Evolutionary conservation across 92 coral and sea anemone species (phyloP).

Genomic region (Epizoanthus fatuus): DNA sequence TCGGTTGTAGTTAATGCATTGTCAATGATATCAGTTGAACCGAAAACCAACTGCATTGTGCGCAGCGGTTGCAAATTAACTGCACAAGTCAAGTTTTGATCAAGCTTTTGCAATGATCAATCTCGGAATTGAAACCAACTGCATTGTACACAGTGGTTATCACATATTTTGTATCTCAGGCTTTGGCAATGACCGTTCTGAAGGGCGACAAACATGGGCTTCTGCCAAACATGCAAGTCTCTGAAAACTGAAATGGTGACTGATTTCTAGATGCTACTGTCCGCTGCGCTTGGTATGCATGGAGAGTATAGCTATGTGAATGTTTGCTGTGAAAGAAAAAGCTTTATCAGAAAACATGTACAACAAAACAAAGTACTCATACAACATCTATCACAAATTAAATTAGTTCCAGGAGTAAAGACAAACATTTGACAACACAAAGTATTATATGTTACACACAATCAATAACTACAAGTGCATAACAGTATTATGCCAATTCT

Average conservation of each 20-base stretch:
- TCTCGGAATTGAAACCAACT: constrained; percentile 22
- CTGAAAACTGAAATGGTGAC: constrained; percentile 27
- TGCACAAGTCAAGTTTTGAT: not conserved
- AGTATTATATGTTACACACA: too few species aligned
- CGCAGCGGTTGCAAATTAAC: constrained; percentile 46
- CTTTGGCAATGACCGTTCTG: not conserved
- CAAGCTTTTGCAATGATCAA: constrained; percentile 41
- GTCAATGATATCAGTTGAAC: not conserved
- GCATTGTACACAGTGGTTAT: constrained; percentile 66
- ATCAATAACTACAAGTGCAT: too few species aligned
- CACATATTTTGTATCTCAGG: not conserved
- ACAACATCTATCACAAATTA: not conserved
- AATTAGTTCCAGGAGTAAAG: not conserved
- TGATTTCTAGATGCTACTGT: constrained; percentile 37
- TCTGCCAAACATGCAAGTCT: constrained; percentile 39
- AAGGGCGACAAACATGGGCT: constrained; percentile 45
- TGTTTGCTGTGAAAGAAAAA: constrained; percentile 49
- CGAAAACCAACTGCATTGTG: constrained; percentile 86
- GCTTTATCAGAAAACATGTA: constrained; percentile 19
- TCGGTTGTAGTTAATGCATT: not conserved
- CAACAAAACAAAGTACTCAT: too few species aligned
- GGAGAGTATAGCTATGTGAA: constrained; percentile 41
- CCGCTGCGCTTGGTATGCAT: constrained; percentile 38
- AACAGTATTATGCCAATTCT: too few species aligned
- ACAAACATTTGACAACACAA: not conserved